Evolutionary conservation across 2,888 invertebrate species (phyloP), one percentile per base, ranked within the genome.

Genomic region (Folsomia candida): DNA sequence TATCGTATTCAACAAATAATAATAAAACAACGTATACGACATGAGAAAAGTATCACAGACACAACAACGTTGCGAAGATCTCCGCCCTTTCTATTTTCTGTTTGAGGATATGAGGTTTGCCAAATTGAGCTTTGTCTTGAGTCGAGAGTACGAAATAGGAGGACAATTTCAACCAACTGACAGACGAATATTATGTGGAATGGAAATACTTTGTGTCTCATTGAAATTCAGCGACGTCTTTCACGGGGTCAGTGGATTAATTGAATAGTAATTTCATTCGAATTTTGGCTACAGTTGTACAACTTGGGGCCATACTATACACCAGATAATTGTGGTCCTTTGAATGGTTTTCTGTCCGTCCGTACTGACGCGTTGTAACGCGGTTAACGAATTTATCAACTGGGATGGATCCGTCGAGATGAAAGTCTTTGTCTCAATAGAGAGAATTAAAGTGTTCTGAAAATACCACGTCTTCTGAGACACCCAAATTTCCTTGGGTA

Each of bases 241-340:
- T 37, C 37, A 37, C 37, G 37, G 54, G 54, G 54, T 54, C 54
- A 54, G 11, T 54, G 20, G 54, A 54, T 54, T 54, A 54, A 54
- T 54, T 54, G 22, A 54, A 18, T 14, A 20, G 22, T 14, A 37
- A 37, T 37, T 37, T 37, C 14, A 37, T n/a, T n/a, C n/a, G n/a
- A n/a, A n/a, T n/a, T n/a, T n/a, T n/a, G n/a, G n/a, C n/a, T n/a
- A n/a, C n/a, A n/a, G n/a, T n/a, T n/a, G n/a, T n/a, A n/a, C n/a
- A n/a, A n/a, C n/a, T n/a, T n/a, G n/a, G n/a, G n/a, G n/a, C n/a
- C n/a, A n/a, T n/a, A n/a, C n/a, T n/a, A n/a, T n/a, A n/a, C n/a
- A n/a, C n/a, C n/a, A n/a, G n/a, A n/a, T n/a, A n/a, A n/a, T n/a
- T n/a, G n/a, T n/a, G n/a, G n/a, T n/a, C n/a, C n/a, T n/a, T n/a